Evolutionary conservation across 2,113 vertebrate species (phyloP).

Genomic region (Pyrgilauda ruficollis): DNA sequence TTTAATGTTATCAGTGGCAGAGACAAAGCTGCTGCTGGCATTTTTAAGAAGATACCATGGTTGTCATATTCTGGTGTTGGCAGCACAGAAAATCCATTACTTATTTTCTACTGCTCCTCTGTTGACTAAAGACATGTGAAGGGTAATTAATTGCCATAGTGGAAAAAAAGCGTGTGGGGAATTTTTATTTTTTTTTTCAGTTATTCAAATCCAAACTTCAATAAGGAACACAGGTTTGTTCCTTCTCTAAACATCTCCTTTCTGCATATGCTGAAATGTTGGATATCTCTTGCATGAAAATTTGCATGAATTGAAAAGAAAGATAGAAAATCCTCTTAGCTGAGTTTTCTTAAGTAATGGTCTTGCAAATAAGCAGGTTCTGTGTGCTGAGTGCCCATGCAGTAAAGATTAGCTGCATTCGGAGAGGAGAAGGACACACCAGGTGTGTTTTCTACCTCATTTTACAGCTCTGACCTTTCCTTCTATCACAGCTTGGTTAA

Average conservation of each 20-base stretch:
- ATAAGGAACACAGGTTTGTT: fast-evolving
- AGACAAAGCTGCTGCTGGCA: neutral
- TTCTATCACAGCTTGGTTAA: neutral
- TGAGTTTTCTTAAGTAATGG: neutral
- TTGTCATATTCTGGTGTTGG: neutral
- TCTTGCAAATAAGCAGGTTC: neutral
- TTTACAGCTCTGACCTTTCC: neutral
- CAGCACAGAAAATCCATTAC: neutral
- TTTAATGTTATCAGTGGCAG: neutral
- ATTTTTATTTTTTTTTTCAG: neutral
- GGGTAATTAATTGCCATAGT: neutral
- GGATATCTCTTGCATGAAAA: neutral
- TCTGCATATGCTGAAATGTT: neutral
- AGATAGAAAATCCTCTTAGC: neutral
- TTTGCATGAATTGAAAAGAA: neutral
- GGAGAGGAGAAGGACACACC: neutral
- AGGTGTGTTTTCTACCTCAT: neutral
- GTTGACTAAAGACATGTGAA: neutral
- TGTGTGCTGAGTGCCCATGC: neutral
- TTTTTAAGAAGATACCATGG: neutral
- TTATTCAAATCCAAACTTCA: neutral
- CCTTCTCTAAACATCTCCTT: neutral
- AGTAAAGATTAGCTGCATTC: neutral
- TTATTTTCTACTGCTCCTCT: neutral
- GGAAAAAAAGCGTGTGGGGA: no score